A percentile compares a stretch with the other conserved stretches of the same genome.
phyloP scores from a whole-genome alignment of 2,888 invertebrate genomes.

The Chesias legatella region DNA sequence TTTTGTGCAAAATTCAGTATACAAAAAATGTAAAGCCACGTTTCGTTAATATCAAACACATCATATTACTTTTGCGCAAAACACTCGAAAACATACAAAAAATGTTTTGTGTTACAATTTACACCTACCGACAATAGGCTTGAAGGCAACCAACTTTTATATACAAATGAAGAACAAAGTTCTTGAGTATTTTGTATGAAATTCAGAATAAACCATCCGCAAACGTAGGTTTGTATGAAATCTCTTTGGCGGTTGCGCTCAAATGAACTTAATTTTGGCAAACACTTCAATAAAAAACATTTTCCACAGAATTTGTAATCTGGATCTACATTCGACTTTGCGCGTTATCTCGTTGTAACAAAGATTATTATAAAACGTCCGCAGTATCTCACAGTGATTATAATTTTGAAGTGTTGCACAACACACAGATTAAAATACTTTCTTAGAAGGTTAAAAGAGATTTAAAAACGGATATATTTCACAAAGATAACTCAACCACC shows the following conservation, averaged over 20 bases:
- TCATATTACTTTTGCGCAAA: conserved; percentile 45
- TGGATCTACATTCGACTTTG: background rate
- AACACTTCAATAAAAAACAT: background rate
- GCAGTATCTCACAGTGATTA: background rate
- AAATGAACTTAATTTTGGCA: conserved; percentile 10
- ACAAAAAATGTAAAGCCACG: conserved; percentile 22
- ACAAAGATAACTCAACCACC: conserved; percentile 28
- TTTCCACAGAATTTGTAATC: background rate
- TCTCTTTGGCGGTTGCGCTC: conserved; percentile 11
- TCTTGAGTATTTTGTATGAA: background rate
- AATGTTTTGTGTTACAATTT: conserved; percentile 11
- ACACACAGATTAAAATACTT: conserved; percentile 8
- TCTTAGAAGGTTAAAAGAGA: conserved; percentile 22
- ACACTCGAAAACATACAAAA: conserved; percentile 38
- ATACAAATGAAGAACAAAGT: too few species aligned
- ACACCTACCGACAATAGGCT: conserved; percentile 14
- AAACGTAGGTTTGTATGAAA: conserved; percentile 3
- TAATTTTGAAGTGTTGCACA: conserved; percentile 15
- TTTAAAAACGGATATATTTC: conserved; percentile 36
- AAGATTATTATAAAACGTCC: background rate
- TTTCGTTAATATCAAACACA: conserved; percentile 33
- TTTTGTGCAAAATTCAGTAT: too few species aligned
- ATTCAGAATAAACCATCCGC: background rate
- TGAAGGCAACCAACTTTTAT: too few species aligned
- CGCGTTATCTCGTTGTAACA: background rate